These are phyloP conservation scores for Eurystomus glaucurus DNA, from an alignment of 2,797 vertebrate genomes.

Conservation along the genomic window DNA sequence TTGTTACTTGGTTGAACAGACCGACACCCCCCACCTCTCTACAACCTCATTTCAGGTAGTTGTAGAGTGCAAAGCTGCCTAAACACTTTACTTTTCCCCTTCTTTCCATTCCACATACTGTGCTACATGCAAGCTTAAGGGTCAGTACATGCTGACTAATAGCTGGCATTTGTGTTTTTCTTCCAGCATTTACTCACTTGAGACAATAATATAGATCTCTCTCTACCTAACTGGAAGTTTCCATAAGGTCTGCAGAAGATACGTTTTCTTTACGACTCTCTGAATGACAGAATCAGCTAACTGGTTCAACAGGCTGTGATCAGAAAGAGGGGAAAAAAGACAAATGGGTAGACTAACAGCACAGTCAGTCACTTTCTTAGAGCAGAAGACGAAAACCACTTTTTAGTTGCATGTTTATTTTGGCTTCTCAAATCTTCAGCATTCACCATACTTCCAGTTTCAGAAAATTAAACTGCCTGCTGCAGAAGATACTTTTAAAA, in stretches of 20 bases:
- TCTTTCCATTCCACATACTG: background rate
- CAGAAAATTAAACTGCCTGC: background rate
- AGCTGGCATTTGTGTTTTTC: background rate
- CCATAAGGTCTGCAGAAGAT: background rate
- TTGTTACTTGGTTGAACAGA: too few species aligned
- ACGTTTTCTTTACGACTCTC: background rate
- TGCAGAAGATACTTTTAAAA: rapidly evolving
- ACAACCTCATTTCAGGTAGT: too few species aligned
- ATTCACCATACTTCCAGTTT: background rate
- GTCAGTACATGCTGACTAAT: background rate
- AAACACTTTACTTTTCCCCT: background rate
- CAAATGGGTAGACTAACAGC: background rate
- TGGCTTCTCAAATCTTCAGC: background rate
- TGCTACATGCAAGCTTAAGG: background rate
- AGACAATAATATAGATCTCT: background rate
- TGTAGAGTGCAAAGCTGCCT: too few species aligned
- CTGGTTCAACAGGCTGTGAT: background rate
- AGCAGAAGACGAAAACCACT: background rate
- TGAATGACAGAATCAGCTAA: background rate
- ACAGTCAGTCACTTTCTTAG: background rate
- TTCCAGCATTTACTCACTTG: background rate
- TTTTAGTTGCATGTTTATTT: background rate
- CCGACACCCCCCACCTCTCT: too few species aligned
- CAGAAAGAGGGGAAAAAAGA: background rate
- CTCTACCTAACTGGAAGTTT: background rate